Conservation (phyloP, 2,113 vertebrate genomes). For the Dicentrarchus labrax region DNA sequence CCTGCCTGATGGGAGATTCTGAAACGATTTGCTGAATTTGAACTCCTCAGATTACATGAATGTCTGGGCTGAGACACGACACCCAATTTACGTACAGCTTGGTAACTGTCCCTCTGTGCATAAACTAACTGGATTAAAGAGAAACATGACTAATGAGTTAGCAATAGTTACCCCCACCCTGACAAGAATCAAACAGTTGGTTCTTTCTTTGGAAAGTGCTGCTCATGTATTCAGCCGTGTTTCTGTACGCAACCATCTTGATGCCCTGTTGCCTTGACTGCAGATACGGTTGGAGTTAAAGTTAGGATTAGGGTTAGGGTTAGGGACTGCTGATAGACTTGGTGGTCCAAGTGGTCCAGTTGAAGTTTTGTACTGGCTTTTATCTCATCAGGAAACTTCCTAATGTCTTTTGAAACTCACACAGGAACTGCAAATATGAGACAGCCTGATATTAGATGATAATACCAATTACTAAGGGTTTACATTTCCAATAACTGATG, state of each 20-base stretch:
- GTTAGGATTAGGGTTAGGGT: too few species aligned
- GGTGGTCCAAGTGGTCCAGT: too few species aligned
- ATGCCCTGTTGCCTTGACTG: conserved; percentile 7
- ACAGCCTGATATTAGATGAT: neutral
- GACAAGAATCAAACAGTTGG: neutral
- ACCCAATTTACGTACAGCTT: neutral
- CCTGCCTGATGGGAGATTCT: conserved; percentile 16
- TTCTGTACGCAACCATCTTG: conserved; percentile 1
- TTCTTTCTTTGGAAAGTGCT: neutral
- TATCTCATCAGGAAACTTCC: neutral
- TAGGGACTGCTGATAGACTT: too few species aligned
- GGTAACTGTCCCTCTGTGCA: neutral
- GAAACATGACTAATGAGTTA: neutral
- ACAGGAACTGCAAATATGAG: neutral
- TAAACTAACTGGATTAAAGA: neutral
- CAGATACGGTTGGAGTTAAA: neutral
- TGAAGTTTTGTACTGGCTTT: neutral
- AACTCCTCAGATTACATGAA: conserved; percentile 3
- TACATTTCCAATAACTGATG: neutral
- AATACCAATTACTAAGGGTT: neutral
- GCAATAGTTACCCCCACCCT: neutral
- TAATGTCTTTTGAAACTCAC: neutral
- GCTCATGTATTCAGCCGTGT: neutral
- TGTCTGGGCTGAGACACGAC: neutral
- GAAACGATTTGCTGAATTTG: neutral